A percentile compares a stretch with the other conserved stretches of the same genome.
These are phyloP conservation scores for Gambusia affinis DNA, from an alignment of 2,113 vertebrate genomes.

Conservation along the genomic window DNA sequence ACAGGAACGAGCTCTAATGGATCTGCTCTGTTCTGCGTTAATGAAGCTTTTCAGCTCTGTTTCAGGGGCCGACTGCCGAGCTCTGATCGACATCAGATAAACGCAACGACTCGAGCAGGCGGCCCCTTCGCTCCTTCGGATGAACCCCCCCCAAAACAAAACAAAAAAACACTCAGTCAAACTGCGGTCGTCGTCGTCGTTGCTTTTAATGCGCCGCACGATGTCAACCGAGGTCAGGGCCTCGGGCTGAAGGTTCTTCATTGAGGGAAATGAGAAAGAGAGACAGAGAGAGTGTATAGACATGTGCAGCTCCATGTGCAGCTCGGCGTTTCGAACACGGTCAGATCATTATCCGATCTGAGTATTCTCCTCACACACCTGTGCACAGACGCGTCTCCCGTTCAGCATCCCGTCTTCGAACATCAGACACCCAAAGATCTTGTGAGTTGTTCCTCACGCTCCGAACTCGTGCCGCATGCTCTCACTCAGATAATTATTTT, in stretches of 20 bases:
- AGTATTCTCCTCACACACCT: neutral
- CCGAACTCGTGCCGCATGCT: too few species aligned
- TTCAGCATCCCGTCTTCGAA: neutral
- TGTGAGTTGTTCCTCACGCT: neutral
- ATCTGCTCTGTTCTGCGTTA: slow-evolving; percentile 6
- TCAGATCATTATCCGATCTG: neutral
- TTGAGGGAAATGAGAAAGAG: too few species aligned
- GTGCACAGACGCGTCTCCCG: neutral
- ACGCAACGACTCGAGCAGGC: too few species aligned
- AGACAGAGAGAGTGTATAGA: too few species aligned
- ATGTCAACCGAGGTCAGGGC: neutral
- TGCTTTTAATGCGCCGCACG: neutral
- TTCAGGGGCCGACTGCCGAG: neutral
- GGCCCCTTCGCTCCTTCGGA: neutral
- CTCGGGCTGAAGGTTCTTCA: too few species aligned
- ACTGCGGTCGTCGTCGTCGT: too few species aligned
- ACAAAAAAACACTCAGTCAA: too few species aligned
- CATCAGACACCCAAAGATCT: neutral
- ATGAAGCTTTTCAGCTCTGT: slow-evolving; percentile 5
- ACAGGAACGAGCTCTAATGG: neutral
- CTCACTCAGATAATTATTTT: too few species aligned
- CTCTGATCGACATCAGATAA: neutral
- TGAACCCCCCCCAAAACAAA: too few species aligned
- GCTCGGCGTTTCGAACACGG: too few species aligned
- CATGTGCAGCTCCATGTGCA: too few species aligned